phyloP scores from a whole-genome alignment of 2,113 vertebrate species.

The Ptychochromis oligacanthus region DNA sequence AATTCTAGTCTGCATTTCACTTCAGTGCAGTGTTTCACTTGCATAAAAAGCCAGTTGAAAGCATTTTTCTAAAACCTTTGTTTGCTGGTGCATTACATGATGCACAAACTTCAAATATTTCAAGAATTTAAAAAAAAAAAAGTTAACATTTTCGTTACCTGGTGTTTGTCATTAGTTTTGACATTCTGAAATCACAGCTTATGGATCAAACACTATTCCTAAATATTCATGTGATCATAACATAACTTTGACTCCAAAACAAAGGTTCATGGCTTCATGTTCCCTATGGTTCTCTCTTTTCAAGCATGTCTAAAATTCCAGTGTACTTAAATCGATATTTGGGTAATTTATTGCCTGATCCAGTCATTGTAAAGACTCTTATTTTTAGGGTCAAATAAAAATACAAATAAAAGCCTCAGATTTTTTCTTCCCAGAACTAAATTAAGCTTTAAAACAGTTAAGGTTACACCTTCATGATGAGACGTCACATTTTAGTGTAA shows the following conservation, averaged over 20 bases:
- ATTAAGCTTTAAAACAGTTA: not conserved
- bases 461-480: not conserved
- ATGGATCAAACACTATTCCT: not conserved
- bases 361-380: not conserved
- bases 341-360: not conserved
- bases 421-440: not conserved
- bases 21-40: not conserved
- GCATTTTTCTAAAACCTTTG: not conserved
- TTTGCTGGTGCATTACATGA: not conserved
- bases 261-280: not conserved
- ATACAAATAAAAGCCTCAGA: not conserved
- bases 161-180: not conserved
- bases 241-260: no score
- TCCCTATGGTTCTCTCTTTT: not conserved
- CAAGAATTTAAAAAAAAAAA: not conserved
- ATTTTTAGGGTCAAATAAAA: not conserved
- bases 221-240: not conserved
- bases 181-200: not conserved
- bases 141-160: not conserved
- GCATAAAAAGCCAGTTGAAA: not conserved
- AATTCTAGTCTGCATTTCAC: not conserved
- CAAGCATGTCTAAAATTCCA: not conserved
- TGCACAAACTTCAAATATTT: not conserved
- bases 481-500: not conserved
- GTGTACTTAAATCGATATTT: not conserved